Evolutionary conservation across 2,113 vertebrate genomes (phyloP).

Genomic region (Parus major): DNA sequence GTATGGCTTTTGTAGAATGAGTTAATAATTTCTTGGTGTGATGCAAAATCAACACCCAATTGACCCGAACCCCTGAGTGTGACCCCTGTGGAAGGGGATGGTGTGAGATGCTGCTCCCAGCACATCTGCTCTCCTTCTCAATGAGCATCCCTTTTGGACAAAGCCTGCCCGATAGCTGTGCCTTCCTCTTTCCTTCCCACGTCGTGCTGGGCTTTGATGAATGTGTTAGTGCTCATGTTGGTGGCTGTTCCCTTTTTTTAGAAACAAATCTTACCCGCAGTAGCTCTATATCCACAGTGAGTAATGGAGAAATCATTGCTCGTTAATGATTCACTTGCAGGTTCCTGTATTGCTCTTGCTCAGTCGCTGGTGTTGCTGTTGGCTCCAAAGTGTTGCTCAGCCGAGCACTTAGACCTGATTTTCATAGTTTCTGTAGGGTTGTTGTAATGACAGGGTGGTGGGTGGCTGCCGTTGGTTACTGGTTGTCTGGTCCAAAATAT

Average conservation of each 20-base stretch:
- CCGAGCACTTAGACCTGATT: not conserved
- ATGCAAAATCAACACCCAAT: not conserved
- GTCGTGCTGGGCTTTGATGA: not conserved
- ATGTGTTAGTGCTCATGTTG: not conserved
- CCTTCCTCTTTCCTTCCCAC: slow-evolving; percentile 42
- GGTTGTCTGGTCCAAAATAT: not conserved
- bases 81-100: not conserved
- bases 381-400: not conserved
- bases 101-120: not conserved
- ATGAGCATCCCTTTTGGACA: not conserved
- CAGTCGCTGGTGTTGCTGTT: not conserved
- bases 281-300: slow-evolving; percentile 11
- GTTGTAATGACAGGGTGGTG: not conserved
- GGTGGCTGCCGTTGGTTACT: not conserved
- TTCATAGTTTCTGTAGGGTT: not conserved
- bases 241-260: slow-evolving; percentile 42
- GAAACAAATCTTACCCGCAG: not conserved
- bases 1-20: not conserved
- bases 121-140: not conserved
- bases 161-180: fast-evolving
- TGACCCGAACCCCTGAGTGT: not conserved
- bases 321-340: slow-evolving; percentile 54
- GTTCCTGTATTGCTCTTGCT: slow-evolving; percentile 36
- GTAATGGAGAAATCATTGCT: slow-evolving; percentile 52
- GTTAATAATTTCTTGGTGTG: slow-evolving; percentile 43